Evolutionary conservation across 1,140 invertebrate species (phyloP).

Genomic region (Heliconius hewitsoni): DNA sequence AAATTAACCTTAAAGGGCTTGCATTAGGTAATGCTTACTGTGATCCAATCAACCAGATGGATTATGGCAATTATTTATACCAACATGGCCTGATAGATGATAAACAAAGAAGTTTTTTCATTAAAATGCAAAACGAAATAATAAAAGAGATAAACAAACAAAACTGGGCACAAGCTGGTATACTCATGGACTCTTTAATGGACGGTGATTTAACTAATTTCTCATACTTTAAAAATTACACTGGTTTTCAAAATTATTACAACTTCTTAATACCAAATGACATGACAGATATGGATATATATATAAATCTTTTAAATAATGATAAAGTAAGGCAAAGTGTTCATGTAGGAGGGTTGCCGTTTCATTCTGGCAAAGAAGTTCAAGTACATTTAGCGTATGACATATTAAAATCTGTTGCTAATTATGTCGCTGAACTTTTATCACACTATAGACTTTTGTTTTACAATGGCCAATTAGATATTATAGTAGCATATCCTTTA

Average conservation of each 20-base stretch:
- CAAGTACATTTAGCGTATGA: conserved; percentile 56
- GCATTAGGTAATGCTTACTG: conserved; percentile 86
- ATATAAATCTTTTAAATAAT: conserved; percentile 81
- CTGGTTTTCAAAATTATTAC: conserved; percentile 89
- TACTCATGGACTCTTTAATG: conserved; percentile 86
- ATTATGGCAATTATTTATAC: conserved; percentile 85
- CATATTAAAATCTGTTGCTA: conserved; percentile 63
- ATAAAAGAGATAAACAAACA: conserved; percentile 82
- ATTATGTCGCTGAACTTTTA: conserved; percentile 51
- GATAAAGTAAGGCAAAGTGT: conserved; percentile 85
- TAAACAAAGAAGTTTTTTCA: conserved; percentile 81
- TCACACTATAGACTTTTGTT: conserved; percentile 85
- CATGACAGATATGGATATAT: conserved; percentile 63
- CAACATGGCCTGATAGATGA: conserved; percentile 84
- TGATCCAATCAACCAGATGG: conserved; percentile 84
- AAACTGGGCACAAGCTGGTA: conserved; percentile 83
- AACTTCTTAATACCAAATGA: conserved; percentile 86
- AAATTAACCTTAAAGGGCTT: conserved; percentile 85
- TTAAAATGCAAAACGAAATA: conserved; percentile 82
- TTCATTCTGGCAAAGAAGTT: conserved; percentile 79
- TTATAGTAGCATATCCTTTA: conserved; percentile 90
- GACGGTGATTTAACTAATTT: conserved; percentile 82
- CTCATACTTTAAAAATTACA: conserved; percentile 88
- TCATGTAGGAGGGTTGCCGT: conserved; percentile 90
- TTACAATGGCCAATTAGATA: conserved; percentile 92